Evolutionary conservation across 2,797 vertebrate genomes (phyloP).

Genomic region (Thripadectes ignobilis): DNA sequence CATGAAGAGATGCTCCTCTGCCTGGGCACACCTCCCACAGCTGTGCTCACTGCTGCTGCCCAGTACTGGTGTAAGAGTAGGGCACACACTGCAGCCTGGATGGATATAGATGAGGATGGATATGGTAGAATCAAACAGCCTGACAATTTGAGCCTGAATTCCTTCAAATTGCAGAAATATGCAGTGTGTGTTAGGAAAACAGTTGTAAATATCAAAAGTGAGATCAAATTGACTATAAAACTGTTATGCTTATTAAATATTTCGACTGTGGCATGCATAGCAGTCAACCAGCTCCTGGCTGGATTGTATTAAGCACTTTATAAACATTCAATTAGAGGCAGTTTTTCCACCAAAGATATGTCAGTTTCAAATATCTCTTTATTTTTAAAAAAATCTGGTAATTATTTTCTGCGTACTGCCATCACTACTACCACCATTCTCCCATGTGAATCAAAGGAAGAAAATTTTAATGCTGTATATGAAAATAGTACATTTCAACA

Average conservation of each 20-base stretch:
- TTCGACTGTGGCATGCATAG: not conserved
- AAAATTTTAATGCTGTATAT: not conserved
- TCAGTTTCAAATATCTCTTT: not conserved
- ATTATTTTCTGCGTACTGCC: not conserved
- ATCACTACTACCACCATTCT: not conserved
- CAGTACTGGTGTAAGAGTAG: not conserved
- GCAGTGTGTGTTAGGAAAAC: not conserved
- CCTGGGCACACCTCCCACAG: not conserved
- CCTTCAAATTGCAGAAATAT: not conserved
- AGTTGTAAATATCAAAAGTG: constrained; percentile 8
- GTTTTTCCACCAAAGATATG: not conserved
- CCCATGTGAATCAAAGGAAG: not conserved
- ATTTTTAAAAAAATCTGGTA: constrained; percentile 1
- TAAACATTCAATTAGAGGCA: constrained; percentile 25
- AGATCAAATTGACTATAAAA: constrained; percentile 1
- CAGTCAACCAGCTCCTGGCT: not conserved
- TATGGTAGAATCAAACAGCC: not conserved
- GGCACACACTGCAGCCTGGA: not conserved
- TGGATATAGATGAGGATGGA: not conserved
- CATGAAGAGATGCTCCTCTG: not conserved
- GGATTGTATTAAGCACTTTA: not conserved
- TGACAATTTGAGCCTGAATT: not conserved
- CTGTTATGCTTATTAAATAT: constrained; percentile 18
- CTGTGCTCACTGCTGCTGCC: not conserved
- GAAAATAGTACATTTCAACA: not conserved